Percentiles rank a stretch among this genome's conserved stretches.
These are phyloP conservation scores for Lemur catta DNA, from an alignment of 2,797 vertebrate genomes.

Conservation along the genomic window DNA sequence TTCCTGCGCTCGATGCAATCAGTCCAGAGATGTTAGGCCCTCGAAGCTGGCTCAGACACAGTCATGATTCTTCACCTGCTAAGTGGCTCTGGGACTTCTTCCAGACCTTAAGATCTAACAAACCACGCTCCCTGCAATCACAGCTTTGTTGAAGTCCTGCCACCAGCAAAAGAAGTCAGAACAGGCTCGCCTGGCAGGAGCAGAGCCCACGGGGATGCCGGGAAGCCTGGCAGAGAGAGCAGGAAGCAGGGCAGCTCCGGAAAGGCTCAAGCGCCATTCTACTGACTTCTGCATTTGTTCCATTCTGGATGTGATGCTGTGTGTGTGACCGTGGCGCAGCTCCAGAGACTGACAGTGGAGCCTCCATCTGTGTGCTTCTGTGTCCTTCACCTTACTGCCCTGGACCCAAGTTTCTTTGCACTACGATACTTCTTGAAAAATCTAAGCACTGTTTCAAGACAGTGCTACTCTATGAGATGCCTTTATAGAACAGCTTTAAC, in stretches of 20 bases:
- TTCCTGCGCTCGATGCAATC: constrained; percentile 37
- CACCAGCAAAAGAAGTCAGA: not conserved
- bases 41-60: constrained; percentile 44
- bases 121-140: not conserved
- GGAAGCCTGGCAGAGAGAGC: not conserved
- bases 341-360: not conserved
- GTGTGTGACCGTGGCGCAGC: not conserved
- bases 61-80: constrained; percentile 65
- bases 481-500: not conserved
- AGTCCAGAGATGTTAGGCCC: constrained; percentile 52
- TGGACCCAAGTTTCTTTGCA: not conserved
- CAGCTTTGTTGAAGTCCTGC: not conserved
- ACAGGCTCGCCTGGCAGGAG: not conserved
- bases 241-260: not conserved
- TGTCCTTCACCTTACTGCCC: not conserved
- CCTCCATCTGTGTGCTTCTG: not conserved
- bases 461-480: not conserved
- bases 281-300: not conserved
- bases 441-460: not conserved
- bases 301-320: not conserved
- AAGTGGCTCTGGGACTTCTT: constrained; percentile 62
- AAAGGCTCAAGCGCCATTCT: not conserved
- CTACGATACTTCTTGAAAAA: not conserved
- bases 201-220: not conserved
- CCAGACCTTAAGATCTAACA: constrained; percentile 36